These are phyloP conservation scores for Aelia acuminata DNA, from an alignment of 2,888 invertebrate genomes.

Conservation along the genomic window DNA sequence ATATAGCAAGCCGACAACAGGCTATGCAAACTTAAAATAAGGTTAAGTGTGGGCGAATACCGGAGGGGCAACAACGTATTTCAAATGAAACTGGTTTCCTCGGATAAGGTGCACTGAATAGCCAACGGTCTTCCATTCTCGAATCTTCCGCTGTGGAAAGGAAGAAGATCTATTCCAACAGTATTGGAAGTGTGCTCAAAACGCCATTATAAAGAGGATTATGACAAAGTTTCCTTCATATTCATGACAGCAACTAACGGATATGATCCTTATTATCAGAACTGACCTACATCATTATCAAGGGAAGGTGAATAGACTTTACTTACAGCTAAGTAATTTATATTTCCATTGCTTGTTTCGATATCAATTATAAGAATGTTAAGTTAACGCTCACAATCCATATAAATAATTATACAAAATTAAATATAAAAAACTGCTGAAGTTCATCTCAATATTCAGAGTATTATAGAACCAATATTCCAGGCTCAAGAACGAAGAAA, in stretches of 20 bases:
- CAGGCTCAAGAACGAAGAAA: no score
- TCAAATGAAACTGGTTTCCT: neutral
- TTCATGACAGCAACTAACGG: neutral
- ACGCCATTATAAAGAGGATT: neutral
- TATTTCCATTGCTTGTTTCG: neutral
- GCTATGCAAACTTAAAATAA: neutral
- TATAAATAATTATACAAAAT: no score
- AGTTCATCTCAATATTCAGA: no score
- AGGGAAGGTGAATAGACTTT: neutral
- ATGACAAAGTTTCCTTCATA: constrained; percentile 5
- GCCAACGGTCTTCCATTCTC: neutral
- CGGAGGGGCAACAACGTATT: neutral
- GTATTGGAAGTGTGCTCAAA: neutral
- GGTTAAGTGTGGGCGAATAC: constrained; percentile 23
- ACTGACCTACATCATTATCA: neutral
- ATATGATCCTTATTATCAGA: neutral
- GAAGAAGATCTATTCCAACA: neutral
- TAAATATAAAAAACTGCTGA: no score
- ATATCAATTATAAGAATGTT: neutral
- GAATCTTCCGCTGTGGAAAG: neutral
- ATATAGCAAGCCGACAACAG: neutral
- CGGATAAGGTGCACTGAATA: neutral
- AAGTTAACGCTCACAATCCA: no score
- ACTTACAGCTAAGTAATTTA: neutral
- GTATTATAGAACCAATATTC: no score